A percentile compares a stretch with the other conserved stretches of the same genome.
phyloP scores from a whole-genome alignment of 1,140 invertebrate species.

The Euura saliciscinereae region DNA sequence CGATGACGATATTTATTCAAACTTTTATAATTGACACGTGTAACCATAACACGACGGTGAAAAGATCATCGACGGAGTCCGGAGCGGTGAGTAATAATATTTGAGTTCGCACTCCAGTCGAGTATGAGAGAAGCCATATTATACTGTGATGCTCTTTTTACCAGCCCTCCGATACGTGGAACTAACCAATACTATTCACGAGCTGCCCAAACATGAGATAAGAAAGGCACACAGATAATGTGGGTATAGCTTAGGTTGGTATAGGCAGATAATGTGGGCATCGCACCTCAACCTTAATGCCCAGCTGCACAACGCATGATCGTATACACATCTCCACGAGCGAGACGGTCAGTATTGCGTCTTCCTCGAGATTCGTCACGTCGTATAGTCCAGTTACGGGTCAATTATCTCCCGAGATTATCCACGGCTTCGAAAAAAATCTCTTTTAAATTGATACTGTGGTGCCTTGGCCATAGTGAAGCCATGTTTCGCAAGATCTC shows the following conservation, averaged over 20 bases:
- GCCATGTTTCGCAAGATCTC: background rate
- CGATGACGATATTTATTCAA: too few species aligned
- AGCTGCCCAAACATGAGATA: too few species aligned
- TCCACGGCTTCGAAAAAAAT: background rate
- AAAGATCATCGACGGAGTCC: too few species aligned
- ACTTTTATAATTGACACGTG: too few species aligned
- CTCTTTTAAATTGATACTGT: background rate
- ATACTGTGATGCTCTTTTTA: too few species aligned
- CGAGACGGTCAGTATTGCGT: background rate
- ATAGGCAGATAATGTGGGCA: background rate
- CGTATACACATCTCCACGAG: background rate
- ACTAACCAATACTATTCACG: too few species aligned
- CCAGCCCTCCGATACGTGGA: too few species aligned
- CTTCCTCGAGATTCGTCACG: conserved; percentile 4
- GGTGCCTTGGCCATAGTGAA: background rate
- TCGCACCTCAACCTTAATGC: background rate
- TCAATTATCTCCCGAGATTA: background rate
- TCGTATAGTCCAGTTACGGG: background rate
- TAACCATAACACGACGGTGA: too few species aligned
- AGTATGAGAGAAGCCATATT: too few species aligned
- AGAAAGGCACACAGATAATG: background rate
- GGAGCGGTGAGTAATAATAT: too few species aligned
- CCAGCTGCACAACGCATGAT: background rate
- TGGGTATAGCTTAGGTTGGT: background rate
- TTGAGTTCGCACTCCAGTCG: too few species aligned